Conservation (phyloP, 2,113 vertebrate species). For the Pleuronectes platessa region DNA sequence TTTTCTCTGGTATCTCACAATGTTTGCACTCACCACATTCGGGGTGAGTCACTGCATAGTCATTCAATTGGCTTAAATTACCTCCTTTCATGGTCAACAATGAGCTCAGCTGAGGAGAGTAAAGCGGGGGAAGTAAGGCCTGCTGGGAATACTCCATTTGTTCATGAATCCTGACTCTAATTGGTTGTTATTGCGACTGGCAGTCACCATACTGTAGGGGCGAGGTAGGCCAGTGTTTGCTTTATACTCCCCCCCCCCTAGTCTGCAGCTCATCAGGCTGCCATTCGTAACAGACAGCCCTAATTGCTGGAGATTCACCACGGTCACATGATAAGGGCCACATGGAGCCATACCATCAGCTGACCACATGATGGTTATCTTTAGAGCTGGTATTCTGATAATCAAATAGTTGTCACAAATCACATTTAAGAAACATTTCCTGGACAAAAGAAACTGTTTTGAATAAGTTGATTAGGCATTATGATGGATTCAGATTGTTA, state of each 20-base stretch:
- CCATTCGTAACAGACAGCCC: conserved; percentile 21
- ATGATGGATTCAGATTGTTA: too few species aligned
- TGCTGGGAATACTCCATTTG: conserved; percentile 78
- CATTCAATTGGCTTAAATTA: conserved; percentile 81
- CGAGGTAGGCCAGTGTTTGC: conserved; percentile 59
- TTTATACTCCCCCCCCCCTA: conserved; percentile 19
- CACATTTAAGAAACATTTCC: neutral
- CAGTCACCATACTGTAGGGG: conserved; percentile 71
- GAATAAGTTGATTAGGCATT: neutral
- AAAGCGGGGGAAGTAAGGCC: conserved; percentile 65
- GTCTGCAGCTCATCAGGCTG: conserved; percentile 31
- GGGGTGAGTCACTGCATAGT: conserved; percentile 79
- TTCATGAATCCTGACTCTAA: conserved; percentile 77
- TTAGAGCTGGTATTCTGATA: neutral
- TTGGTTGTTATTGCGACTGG: conserved; percentile 79
- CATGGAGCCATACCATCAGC: conserved; percentile 9
- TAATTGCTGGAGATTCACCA: conserved; percentile 11
- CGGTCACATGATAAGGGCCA: conserved; percentile 25
- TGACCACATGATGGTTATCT: neutral
- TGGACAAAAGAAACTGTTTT: neutral
- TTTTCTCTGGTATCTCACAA: conserved; percentile 61
- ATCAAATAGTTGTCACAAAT: neutral
- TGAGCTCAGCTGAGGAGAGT: conserved; percentile 80
- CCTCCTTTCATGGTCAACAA: conserved; percentile 86
- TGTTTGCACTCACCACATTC: conserved; percentile 76